Percentiles rank a stretch among this genome's conserved stretches.
These are phyloP conservation scores for Malurus leucopterus DNA, from an alignment of 2,797 vertebrate genomes.

Conservation along the genomic window DNA sequence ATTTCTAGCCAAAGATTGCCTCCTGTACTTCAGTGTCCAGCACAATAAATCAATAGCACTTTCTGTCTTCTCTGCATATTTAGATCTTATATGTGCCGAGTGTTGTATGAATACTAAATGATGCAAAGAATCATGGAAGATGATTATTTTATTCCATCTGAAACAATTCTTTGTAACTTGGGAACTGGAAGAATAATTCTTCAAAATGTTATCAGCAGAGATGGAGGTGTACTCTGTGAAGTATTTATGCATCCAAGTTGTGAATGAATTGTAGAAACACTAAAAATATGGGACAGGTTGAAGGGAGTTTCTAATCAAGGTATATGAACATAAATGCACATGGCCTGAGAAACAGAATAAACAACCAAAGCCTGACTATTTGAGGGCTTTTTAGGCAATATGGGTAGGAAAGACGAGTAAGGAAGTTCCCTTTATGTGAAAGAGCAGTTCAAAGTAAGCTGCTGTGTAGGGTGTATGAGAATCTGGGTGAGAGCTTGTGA, in stretches of 20 bases:
- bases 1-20: background rate
- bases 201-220: background rate
- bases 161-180: background rate
- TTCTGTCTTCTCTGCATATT: background rate
- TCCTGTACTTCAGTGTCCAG: background rate
- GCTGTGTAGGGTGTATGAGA: background rate
- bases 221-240: background rate
- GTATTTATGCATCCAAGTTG: background rate
- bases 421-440: background rate
- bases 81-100: background rate
- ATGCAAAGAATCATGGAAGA: background rate
- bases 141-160: background rate
- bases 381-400: background rate
- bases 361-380: background rate
- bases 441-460: background rate
- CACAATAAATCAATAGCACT: background rate
- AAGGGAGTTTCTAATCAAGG: background rate
- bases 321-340: background rate
- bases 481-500: background rate
- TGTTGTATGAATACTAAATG: background rate
- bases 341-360: background rate
- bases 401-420: background rate
- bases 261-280: background rate
- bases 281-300: background rate
- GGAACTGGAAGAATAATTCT: background rate